A percentile compares a stretch with the other conserved stretches of the same genome.
These are phyloP conservation scores for Eulemur mongoz DNA, from an alignment of 2,797 vertebrate species.

Conservation along the genomic window DNA sequence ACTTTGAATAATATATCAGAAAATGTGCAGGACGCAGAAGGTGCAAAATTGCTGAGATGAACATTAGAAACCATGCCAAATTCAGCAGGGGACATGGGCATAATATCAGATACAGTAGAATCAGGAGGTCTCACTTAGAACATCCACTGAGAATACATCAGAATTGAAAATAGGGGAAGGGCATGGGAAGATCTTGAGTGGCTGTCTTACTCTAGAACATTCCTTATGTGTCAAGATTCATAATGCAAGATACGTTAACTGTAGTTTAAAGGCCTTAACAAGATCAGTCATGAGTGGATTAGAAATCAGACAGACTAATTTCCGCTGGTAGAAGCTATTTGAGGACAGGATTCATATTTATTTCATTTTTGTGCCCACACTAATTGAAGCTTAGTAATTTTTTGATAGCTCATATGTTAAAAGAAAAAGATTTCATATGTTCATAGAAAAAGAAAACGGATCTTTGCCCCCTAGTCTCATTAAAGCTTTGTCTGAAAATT, in stretches of 20 bases:
- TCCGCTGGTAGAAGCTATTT: background rate
- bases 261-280: background rate
- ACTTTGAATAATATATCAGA: background rate
- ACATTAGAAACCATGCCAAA: background rate
- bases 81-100: background rate
- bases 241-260: background rate
- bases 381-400: background rate
- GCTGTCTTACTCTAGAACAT: background rate
- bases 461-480: background rate
- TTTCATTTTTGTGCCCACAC: background rate
- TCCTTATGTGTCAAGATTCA: background rate
- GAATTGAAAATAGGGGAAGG: background rate
- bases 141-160: background rate
- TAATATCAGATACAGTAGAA: background rate
- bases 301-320: background rate
- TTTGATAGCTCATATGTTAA: background rate
- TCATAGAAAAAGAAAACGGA: background rate
- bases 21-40: background rate
- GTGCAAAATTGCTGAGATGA: background rate
- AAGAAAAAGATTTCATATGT: too few species aligned
- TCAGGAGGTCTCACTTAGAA: background rate
- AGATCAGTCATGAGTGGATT: background rate
- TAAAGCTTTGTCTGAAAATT: conserved; percentile 14
- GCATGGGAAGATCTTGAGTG: background rate
- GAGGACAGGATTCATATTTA: background rate